These are phyloP conservation scores for Synaphobranchus kaupii DNA, from an alignment of 2,797 vertebrate species.

Conservation along the genomic window DNA sequence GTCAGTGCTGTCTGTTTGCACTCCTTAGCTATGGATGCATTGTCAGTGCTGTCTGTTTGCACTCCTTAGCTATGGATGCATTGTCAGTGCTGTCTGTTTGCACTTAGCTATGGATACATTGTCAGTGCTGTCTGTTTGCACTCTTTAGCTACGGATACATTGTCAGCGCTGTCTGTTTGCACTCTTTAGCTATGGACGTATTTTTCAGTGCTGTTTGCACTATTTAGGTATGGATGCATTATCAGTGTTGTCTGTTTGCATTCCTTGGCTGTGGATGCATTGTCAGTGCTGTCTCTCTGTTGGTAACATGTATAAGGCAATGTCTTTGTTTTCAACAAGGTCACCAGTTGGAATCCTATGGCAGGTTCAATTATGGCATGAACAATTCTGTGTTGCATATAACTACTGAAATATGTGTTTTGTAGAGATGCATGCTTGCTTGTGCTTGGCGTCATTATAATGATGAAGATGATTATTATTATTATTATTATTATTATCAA, in stretches of 20 bases:
- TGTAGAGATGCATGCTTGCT: background rate
- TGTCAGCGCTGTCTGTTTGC: background rate
- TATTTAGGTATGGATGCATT: background rate
- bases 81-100: background rate
- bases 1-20: no score
- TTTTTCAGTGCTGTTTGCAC: no score
- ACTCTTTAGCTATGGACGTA: no score
- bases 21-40: no score
- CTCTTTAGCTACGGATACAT: background rate
- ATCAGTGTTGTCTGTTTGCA: background rate
- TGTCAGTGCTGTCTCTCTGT: background rate
- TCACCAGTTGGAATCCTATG: background rate
- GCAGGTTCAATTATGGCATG: background rate
- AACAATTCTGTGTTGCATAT: background rate
- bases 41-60: background rate
- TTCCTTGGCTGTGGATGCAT: background rate
- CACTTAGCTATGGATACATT: background rate
- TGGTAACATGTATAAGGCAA: background rate
- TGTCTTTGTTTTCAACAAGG: background rate
- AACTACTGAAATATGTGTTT: background rate
- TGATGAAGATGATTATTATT: background rate
- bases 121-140: background rate
- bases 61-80: background rate
- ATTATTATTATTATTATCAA: background rate
- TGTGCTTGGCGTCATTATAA: background rate